Percentiles rank a stretch among this genome's conserved stretches.
Evolutionary conservation across 2,888 invertebrate genomes (phyloP).

Genomic region (Drosophila siamana): DNA sequence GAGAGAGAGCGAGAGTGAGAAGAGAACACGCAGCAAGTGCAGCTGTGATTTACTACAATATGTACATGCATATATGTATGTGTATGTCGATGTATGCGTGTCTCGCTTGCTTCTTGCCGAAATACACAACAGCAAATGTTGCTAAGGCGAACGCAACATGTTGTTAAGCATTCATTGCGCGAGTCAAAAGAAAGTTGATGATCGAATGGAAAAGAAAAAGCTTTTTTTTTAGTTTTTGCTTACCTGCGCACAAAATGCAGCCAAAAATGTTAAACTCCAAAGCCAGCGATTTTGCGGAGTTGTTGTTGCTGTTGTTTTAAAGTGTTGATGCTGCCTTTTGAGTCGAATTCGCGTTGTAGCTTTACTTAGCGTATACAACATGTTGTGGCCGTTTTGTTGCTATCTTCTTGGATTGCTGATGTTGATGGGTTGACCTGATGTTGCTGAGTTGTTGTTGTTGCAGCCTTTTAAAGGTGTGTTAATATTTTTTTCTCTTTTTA

Average conservation of each 20-base stretch:
- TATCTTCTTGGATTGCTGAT: slow-evolving; percentile 28
- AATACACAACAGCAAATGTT: slow-evolving; percentile 18
- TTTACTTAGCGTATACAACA: slow-evolving; percentile 76
- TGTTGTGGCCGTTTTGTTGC: slow-evolving; percentile 64
- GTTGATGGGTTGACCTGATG: slow-evolving; percentile 29
- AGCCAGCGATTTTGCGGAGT: slow-evolving; percentile 60
- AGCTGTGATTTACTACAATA: slow-evolving; percentile 41
- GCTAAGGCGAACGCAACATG: slow-evolving; percentile 15
- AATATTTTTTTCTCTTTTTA: background rate
- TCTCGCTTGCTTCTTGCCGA: slow-evolving; percentile 6
- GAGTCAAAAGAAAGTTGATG: slow-evolving; percentile 48
- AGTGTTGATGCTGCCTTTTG: slow-evolving; percentile 62
- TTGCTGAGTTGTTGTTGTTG: slow-evolving; percentile 17
- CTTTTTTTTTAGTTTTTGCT: slow-evolving; percentile 27
- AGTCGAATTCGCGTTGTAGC: slow-evolving; percentile 77
- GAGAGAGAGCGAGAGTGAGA: slow-evolving; percentile 13
- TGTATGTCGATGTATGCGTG: slow-evolving; percentile 3
- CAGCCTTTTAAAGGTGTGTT: slow-evolving; percentile 11
- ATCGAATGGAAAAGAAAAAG: slow-evolving; percentile 20
- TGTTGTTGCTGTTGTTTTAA: slow-evolving; percentile 32
- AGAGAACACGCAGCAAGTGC: slow-evolving; percentile 44
- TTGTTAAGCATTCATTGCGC: slow-evolving; percentile 31
- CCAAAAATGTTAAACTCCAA: slow-evolving; percentile 68
- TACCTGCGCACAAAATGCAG: slow-evolving; percentile 71
- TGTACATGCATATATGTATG: too few species aligned